Evolutionary conservation across 2,797 vertebrate genomes (phyloP).

Genomic region (Balearica regulorum): DNA sequence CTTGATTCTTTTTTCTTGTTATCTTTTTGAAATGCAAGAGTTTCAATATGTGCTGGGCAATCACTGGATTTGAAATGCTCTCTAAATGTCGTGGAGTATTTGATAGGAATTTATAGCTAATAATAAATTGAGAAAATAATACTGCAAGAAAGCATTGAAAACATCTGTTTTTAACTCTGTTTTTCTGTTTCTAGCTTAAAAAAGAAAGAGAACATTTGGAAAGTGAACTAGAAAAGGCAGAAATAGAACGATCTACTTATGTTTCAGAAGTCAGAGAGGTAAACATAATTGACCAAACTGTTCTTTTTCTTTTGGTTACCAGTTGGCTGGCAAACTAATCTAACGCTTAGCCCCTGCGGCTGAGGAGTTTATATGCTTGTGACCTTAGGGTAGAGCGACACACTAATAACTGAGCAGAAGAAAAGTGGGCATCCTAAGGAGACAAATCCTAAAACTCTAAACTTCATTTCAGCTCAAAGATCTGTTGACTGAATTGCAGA

Average conservation of each 20-base stretch:
- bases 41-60: neutral
- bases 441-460: constrained; percentile 81
- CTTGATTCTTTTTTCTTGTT: neutral
- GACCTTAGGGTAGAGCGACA: constrained; percentile 32
- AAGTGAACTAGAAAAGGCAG: constrained; percentile 90
- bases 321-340: constrained; percentile 47
- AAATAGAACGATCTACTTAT: constrained; percentile 91
- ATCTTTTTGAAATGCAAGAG: neutral
- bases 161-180: constrained; percentile 28
- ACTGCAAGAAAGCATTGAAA: neutral
- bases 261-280: constrained; percentile 97
- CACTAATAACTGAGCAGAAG: constrained; percentile 59
- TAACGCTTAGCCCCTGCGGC: constrained; percentile 34
- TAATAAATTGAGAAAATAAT: neutral
- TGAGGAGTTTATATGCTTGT: constrained; percentile 44
- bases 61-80: neutral
- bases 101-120: neutral
- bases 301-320: constrained; percentile 13
- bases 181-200: constrained; percentile 73
- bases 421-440: constrained; percentile 57
- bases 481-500: constrained; percentile 99
- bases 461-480: constrained; percentile 99
- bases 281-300: constrained; percentile 45
- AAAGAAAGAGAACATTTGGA: constrained; percentile 91
- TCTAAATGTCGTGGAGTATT: neutral